phyloP scores from a whole-genome alignment of 2,797 vertebrate genomes.

The Pangasius sanitwongsei region DNA sequence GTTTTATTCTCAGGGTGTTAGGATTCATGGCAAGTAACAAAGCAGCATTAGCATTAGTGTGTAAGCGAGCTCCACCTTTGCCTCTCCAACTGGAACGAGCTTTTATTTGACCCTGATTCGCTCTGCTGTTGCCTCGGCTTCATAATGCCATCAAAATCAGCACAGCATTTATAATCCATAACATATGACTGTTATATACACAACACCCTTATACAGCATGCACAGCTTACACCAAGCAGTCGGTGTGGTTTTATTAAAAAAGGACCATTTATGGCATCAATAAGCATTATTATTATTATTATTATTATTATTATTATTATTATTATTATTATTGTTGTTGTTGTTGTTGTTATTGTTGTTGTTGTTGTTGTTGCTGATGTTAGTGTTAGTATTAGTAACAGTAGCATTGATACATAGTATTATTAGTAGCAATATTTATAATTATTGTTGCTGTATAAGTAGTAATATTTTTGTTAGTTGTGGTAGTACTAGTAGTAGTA shows the following conservation, averaged over 20 bases:
- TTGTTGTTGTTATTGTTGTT: neutral
- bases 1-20: slow-evolving; percentile 74
- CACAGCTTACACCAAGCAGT: neutral
- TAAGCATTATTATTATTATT: neutral
- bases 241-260: neutral
- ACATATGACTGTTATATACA: slow-evolving; percentile 64
- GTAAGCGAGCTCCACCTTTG: slow-evolving; percentile 56
- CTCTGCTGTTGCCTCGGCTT: slow-evolving; percentile 61
- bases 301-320: neutral
- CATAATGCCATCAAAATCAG: slow-evolving; percentile 72
- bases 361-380: neutral
- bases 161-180: slow-evolving; percentile 66
- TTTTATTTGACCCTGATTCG: slow-evolving; percentile 71
- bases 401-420: neutral
- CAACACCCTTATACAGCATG: neutral
- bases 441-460: neutral
- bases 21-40: slow-evolving; percentile 68
- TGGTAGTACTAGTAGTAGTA: neutral
- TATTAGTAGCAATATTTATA: neutral
- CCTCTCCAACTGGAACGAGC: slow-evolving; percentile 67
- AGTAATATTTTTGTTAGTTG: neutral
- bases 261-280: neutral
- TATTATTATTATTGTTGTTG: neutral
- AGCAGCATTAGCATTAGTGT: slow-evolving; percentile 68
- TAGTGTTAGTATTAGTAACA: neutral